Conservation (phyloP, 2,113 vertebrate species). For the Upupa epops region DNA sequence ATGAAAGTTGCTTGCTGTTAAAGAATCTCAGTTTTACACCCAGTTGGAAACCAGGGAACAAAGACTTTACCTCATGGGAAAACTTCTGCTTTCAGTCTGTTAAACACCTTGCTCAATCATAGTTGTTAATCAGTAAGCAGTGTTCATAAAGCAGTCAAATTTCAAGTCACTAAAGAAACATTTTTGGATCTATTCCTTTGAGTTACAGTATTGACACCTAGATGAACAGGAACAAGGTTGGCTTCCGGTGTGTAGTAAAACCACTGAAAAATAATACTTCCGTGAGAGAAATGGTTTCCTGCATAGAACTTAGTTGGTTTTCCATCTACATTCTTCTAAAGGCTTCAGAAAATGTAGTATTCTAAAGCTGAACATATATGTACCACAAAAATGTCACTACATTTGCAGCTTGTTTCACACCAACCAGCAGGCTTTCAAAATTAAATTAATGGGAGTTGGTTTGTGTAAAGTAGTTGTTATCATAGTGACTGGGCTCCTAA, state of each 20-base stretch:
- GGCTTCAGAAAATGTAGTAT: background rate
- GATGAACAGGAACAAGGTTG: conserved; percentile 17
- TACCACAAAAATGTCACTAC: background rate
- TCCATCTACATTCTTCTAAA: background rate
- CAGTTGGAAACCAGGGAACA: background rate
- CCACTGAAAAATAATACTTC: conserved; percentile 19
- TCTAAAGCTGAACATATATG: background rate
- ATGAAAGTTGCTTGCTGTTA: background rate
- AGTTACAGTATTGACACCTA: background rate
- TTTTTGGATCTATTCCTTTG: background rate
- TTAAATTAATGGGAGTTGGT: background rate
- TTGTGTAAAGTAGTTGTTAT: background rate
- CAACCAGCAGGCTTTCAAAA: background rate
- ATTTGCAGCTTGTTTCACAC: background rate
- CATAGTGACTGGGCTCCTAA: background rate
- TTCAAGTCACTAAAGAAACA: background rate
- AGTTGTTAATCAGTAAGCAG: rapidly evolving
- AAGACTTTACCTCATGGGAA: background rate
- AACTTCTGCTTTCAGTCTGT: background rate
- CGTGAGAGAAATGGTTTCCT: conserved; percentile 30
- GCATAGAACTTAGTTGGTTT: background rate
- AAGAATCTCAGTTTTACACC: background rate
- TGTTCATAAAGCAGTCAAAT: background rate
- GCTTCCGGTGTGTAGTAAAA: conserved; percentile 29
- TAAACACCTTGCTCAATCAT: background rate